Evolutionary conservation across 2,888 invertebrate genomes (phyloP), one percentile per base, ranked within the genome.

Genomic region (Phengaris arion): DNA sequence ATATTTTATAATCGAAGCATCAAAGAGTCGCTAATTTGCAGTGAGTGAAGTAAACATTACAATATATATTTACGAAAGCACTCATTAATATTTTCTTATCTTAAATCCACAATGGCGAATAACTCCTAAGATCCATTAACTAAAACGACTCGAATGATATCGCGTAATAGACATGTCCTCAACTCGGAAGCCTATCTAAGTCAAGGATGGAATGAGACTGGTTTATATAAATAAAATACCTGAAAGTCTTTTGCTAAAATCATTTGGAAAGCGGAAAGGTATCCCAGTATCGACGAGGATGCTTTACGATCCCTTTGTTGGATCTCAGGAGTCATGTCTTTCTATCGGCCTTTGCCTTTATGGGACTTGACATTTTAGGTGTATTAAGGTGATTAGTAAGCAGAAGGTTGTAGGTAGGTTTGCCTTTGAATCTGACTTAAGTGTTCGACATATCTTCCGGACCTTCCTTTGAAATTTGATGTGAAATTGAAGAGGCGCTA

Each of bases 81-180:
- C 51, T 74, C 68, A 68, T 73, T 75, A 73, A 52, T 64, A 64
- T 45, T 45, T 64, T 64, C 64, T 64, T 35, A 64, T 64, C 64
- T 64, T 35, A 35, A 35, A 35, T 64, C 6, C 64, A 64, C 74
- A 55, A 74, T 74, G 45, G n/a, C 57, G 54, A 55, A 45, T 55
- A 74, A 54, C 35, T 64, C 35, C 35, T 64, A 35, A 45, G 8
- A 35, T 45, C 35, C 64, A 64, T 64, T 64, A 45, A 64, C 64
- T 64, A 64, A 64, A 22, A 45, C 64, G 64, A 64, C 64, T 6
- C 10, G 64, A 64, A 35, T 64, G 64, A 64, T 64, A 64, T 64
- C 69, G 46, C 8, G 69, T 48, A 68, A 68, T 46, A 35, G 72
- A 72, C 54, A 72, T 72, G 54, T 72, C 54, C 72, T 35, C 35